A percentile compares a stretch with the other conserved stretches of the same genome.
Conservation (phyloP, 23 tunicate genomes). For the Styela clava region DNA sequence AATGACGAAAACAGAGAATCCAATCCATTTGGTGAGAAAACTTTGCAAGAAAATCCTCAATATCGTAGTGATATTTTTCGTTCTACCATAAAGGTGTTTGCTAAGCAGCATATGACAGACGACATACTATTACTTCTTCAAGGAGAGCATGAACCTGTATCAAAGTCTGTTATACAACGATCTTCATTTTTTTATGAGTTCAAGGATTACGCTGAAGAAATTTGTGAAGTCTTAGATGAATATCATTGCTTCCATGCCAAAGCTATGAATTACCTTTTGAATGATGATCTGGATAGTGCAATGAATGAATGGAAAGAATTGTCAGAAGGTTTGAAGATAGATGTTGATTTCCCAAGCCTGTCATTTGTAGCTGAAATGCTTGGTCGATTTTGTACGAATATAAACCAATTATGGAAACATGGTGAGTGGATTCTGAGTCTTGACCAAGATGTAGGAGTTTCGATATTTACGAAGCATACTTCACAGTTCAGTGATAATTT, state of each 20-base stretch:
- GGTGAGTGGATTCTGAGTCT: slow-evolving; percentile 73
- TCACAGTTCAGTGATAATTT: background rate
- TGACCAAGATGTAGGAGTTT: slow-evolving; percentile 60
- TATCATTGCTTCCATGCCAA: slow-evolving; percentile 48
- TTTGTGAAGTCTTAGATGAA: slow-evolving; percentile 19
- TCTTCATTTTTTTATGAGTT: slow-evolving; percentile 13
- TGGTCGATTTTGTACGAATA: slow-evolving; percentile 21
- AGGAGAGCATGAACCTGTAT: slow-evolving; percentile 10
- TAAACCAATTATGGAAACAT: slow-evolving; percentile 45
- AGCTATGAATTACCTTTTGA: slow-evolving; percentile 37
- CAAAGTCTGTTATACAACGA: background rate
- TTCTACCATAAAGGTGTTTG: background rate
- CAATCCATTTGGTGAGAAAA: background rate
- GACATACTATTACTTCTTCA: background rate
- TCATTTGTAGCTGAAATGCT: slow-evolving; percentile 50
- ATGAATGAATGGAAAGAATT: slow-evolving; percentile 62
- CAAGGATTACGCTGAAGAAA: background rate
- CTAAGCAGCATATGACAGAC: slow-evolving; percentile 20
- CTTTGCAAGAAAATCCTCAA: background rate
- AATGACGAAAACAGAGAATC: background rate
- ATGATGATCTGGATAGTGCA: slow-evolving; percentile 46
- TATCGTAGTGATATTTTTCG: slow-evolving; percentile 1
- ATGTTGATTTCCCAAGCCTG: slow-evolving; percentile 69
- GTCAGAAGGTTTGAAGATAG: slow-evolving; percentile 22
- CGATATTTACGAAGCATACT: slow-evolving; percentile 31